Conservation (phyloP, 2,888 invertebrate species). For the Megamerina dolium region DNA sequence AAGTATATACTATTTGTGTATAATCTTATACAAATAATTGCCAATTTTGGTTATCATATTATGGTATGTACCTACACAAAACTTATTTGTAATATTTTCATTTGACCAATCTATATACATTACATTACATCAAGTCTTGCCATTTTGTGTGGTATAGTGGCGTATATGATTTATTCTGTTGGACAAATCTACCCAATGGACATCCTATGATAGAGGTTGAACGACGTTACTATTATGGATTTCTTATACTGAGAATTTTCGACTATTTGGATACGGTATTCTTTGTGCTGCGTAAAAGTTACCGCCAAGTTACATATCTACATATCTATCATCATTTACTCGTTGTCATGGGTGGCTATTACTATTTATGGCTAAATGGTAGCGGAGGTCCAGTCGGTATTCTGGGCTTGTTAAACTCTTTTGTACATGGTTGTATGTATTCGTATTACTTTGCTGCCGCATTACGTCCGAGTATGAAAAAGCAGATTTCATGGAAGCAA, state of each 20-base stretch:
- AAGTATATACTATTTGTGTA: not conserved
- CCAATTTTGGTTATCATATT: not conserved
- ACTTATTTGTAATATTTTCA: too few species aligned
- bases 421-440: slow-evolving; percentile 76
- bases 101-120: not conserved
- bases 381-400: slow-evolving; percentile 59
- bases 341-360: slow-evolving; percentile 52
- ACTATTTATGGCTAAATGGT: slow-evolving; percentile 53
- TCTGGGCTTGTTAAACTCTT: slow-evolving; percentile 61
- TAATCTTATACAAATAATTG: not conserved
- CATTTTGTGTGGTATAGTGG: too few species aligned
- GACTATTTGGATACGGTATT: not conserved
- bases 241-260: not conserved
- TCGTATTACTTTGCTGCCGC: slow-evolving; percentile 69
- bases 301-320: slow-evolving; percentile 3
- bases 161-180: not conserved
- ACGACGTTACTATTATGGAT: not conserved
- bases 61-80: not conserved
- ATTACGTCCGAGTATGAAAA: slow-evolving; percentile 60
- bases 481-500: slow-evolving; percentile 73
- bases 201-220: not conserved
- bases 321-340: slow-evolving; percentile 9
- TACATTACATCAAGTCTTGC: not conserved
- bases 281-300: slow-evolving; percentile 3
- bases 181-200: not conserved